Conservation (phyloP, 2,113 vertebrate species). For the Argyrosomus japonicus region DNA sequence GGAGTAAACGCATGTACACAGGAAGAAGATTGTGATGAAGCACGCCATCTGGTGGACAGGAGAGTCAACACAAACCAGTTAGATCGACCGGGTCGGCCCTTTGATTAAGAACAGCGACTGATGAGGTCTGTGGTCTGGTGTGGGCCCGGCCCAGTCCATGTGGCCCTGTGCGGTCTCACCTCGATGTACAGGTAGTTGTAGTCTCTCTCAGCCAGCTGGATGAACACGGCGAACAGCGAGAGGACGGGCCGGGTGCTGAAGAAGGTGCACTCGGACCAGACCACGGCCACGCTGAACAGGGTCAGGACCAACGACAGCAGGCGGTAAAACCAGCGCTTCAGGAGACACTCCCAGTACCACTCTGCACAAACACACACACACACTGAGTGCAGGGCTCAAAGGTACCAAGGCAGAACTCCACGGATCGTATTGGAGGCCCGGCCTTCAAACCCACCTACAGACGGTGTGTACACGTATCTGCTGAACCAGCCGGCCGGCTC, state of each 20-base stretch:
- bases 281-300: conserved; percentile 92
- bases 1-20: conserved; percentile 97
- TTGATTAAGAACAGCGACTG: too few species aligned
- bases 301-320: conserved; percentile 89
- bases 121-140: too few species aligned
- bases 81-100: too few species aligned
- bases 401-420: not conserved
- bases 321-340: conserved; percentile 92
- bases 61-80: not conserved
- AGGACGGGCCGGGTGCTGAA: conserved; percentile 96
- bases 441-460: conserved; percentile 83
- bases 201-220: conserved; percentile 94
- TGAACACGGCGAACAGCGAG: conserved; percentile 96
- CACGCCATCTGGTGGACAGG: conserved; percentile 91
- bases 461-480: conserved; percentile 91
- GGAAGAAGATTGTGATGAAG: conserved; percentile 97
- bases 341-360: conserved; percentile 98
- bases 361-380: conserved; percentile 80
- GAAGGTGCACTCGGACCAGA: conserved; percentile 99
- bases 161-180: conserved; percentile 80
- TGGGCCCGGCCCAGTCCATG: too few species aligned
- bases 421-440: too few species aligned
- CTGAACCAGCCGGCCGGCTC: conserved; percentile 88
- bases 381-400: not conserved
- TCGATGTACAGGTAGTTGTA: conserved; percentile 99